A percentile compares a stretch with the other conserved stretches of the same genome.
Conservation (phyloP, 2,797 vertebrate genomes). For the Mormyrops boulengeri region DNA sequence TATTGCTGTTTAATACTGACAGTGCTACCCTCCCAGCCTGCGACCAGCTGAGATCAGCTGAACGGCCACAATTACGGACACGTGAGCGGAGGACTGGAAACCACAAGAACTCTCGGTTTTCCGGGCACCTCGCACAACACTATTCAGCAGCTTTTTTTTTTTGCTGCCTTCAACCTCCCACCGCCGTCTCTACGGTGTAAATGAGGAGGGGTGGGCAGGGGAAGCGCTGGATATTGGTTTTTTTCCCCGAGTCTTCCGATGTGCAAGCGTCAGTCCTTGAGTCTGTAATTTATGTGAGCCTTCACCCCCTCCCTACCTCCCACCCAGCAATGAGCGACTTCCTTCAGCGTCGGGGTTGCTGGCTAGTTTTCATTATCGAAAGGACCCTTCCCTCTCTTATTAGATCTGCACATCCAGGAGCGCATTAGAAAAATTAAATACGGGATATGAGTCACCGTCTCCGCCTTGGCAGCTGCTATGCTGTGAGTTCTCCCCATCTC, state of each 20-base stretch:
- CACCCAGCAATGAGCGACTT: conserved; percentile 23
- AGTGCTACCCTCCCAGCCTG: conserved; percentile 24
- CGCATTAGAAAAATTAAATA: conserved; percentile 65
- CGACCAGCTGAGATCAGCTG: conserved; percentile 27
- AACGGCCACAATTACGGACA: conserved; percentile 28
- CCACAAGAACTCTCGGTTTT: conserved; percentile 15
- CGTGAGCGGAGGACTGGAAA: conserved; percentile 22
- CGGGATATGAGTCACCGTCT: conserved; percentile 43
- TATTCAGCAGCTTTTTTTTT: conserved; percentile 32
- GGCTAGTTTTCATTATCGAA: conserved; percentile 64
- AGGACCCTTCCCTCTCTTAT: conserved; percentile 61
- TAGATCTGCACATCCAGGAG: conserved; percentile 61
- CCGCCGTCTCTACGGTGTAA: conserved; percentile 28
- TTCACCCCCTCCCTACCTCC: conserved; percentile 26
- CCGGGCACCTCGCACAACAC: conserved; percentile 17
- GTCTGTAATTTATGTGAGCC: conserved; percentile 47
- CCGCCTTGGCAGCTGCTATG: conserved; percentile 4
- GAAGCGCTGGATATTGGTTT: conserved; percentile 30
- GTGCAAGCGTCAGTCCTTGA: conserved; percentile 44
- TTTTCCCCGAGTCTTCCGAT: conserved; percentile 39
- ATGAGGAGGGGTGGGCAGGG: conserved; percentile 20
- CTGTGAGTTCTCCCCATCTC: background rate
- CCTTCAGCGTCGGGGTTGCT: conserved; percentile 52
- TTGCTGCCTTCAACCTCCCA: conserved; percentile 18
- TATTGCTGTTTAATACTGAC: conserved; percentile 37